These are phyloP conservation scores for Limenitis camilla DNA, from an alignment of 2,888 invertebrate genomes.

Conservation along the genomic window DNA sequence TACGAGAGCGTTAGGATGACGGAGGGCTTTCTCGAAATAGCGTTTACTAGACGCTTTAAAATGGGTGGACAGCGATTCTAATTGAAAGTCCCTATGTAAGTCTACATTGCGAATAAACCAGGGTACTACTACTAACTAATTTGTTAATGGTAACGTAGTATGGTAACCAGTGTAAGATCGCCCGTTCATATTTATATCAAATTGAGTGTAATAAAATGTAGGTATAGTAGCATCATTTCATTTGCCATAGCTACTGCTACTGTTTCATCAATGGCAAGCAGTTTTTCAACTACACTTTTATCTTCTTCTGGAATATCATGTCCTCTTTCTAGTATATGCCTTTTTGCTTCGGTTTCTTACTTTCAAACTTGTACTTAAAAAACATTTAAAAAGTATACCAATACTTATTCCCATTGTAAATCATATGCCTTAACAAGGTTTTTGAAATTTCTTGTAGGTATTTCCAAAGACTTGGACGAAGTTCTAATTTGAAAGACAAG, in stretches of 20 bases:
- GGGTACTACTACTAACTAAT: no score
- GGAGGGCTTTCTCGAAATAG: no score
- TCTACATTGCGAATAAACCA: no score
- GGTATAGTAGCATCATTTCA: constrained; percentile 81
- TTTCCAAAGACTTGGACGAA: constrained; percentile 47
- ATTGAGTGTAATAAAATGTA: no score
- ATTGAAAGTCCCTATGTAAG: no score
- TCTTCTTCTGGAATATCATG: constrained; percentile 57
- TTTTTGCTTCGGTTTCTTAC: constrained; percentile 49
- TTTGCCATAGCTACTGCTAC: constrained; percentile 79
- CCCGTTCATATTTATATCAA: no score
- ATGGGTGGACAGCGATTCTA: no score
- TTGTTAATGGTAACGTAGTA: no score
- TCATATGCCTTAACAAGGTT: constrained; percentile 49
- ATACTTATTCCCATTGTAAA: constrained; percentile 58
- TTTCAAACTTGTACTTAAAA: constrained; percentile 38
- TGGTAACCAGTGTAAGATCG: no score
- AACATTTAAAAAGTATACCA: background rate
- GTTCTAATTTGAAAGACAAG: constrained; percentile 43
- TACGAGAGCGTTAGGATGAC: no score
- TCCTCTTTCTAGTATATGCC: constrained; percentile 40
- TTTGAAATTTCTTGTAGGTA: constrained; percentile 46
- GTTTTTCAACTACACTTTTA: constrained; percentile 78
- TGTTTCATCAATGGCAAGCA: constrained; percentile 75
- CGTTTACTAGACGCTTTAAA: no score